Evolutionary conservation across 2,888 invertebrate genomes (phyloP).

Genomic region (Eupithecia subumbrata): DNA sequence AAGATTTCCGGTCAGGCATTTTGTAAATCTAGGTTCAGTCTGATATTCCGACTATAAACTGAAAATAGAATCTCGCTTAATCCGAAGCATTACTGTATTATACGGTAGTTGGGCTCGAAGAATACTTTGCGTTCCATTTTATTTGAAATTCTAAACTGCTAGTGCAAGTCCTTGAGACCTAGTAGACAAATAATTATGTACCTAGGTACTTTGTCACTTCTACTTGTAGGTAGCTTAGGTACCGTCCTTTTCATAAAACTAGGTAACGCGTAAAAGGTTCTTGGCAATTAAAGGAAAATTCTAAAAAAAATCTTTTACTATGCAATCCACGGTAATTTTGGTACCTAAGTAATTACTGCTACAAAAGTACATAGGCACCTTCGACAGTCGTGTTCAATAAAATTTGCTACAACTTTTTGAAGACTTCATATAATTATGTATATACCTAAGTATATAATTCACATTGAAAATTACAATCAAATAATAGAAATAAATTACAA

Average conservation of each 20-base stretch:
- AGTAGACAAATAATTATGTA: too few relatives aligned
- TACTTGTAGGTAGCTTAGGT: neutral
- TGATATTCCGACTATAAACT: slow-evolving; percentile 5
- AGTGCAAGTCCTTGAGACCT: neutral
- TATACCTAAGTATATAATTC: too few relatives aligned
- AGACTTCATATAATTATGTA: too few relatives aligned
- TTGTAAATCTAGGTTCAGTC: neutral
- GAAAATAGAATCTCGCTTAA: slow-evolving; percentile 15
- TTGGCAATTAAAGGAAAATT: neutral
- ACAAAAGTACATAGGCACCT: neutral
- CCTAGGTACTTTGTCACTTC: neutral
- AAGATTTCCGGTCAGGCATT: neutral
- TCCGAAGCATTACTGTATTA: slow-evolving; percentile 20
- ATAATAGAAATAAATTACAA: too few relatives aligned
- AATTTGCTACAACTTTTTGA: neutral
- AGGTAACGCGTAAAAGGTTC: neutral
- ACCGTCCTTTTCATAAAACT: neutral
- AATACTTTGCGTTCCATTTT: slow-evolving; percentile 10
- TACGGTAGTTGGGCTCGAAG: slow-evolving; percentile 21
- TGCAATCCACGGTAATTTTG: too few relatives aligned
- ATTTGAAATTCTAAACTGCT: slow-evolving; percentile 5
- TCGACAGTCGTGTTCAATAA: neutral
- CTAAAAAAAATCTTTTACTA: too few relatives aligned
- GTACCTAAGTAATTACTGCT: neutral
- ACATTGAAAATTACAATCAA: too few relatives aligned